Base-by-base conservation (phyloP, 2,888 invertebrate species). In the Acanthosepion esculentum region DNA sequence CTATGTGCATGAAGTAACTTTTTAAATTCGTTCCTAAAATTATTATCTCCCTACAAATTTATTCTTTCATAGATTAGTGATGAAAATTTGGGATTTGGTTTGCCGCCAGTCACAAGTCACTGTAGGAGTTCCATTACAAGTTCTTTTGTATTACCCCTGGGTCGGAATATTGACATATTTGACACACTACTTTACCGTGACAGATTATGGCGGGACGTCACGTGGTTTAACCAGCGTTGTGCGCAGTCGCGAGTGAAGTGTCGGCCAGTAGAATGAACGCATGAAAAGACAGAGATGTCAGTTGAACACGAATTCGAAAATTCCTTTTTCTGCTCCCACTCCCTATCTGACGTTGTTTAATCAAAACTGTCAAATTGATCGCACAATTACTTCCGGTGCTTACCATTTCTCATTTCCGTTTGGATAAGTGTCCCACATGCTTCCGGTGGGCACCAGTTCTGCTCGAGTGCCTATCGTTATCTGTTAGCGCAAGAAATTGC, bases 181-280 rank as follows among this genome's bases (percentile, higher is more conserved):
- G n/a, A 15, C 78, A 78, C 78, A 15, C n/a, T 12, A 33, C 78
- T 15, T 15, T 78, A 2, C 78, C 12, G 10, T 78, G 78, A 78
- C 78, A 78, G 78, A n/a, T 78, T n/a, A n/a, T 78, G 78, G 78
- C 78, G 78, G 78, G 78, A 78, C n/a, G 78, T n/a, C 78, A 78
- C 78, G 78, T 78, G 78, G 78, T 78, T 33, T 78, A 59, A 59
- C 78, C 18, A 78, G 78, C 33, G n/a, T 5, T n/a, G n/a, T 78
- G n/a, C n/a, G 78, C 78, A 15, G n/a, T 78, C 78, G 78, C 78
- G n/a, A 78, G 78, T n/a, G n/a, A 78, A 78, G 78, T 78, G 78
- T 33, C 78, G n/a, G 33, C 33, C n/a, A 78, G 78, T 33, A 78
- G n/a, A 78, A n/a, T 33, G 78, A 78, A 10, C 78, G 12, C 78